phyloP scores from a whole-genome alignment of 2,113 vertebrate species.

The Myodes glareolus region DNA sequence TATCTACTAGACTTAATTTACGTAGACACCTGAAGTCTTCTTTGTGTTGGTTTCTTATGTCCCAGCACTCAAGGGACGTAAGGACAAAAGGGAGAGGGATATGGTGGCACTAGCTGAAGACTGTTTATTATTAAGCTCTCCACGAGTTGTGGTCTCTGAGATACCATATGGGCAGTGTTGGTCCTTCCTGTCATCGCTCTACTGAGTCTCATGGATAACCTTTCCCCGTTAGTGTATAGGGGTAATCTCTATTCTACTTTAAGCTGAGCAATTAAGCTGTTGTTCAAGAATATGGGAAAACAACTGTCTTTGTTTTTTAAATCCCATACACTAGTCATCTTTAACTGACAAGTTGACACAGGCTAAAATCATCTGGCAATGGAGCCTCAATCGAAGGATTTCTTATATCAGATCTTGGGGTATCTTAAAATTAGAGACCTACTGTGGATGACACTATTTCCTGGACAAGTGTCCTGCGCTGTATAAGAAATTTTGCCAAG shows the following conservation, averaged over 20 bases:
- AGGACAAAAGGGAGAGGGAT: not conserved
- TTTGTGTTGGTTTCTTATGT: not conserved
- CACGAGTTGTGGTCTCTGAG: not conserved
- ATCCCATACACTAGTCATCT: not conserved
- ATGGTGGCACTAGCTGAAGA: not conserved
- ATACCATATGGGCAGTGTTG: not conserved
- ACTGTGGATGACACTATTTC: not conserved
- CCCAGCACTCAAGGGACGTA: not conserved
- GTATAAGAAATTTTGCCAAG: not conserved
- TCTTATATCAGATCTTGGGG: not conserved
- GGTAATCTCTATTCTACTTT: not conserved
- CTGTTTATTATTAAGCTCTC: not conserved
- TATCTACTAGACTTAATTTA: not conserved
- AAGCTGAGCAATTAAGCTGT: not conserved
- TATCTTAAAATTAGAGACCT: not conserved
- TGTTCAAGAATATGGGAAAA: not conserved
- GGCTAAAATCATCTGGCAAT: not conserved
- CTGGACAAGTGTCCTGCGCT: not conserved
- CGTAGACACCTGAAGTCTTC: not conserved
- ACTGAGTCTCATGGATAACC: not conserved
- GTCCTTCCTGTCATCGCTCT: not conserved
- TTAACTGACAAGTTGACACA: not conserved
- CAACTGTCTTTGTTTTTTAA: not conserved
- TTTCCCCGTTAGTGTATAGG: not conserved
- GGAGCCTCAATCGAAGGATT: no score